Conservation (phyloP, 2,888 invertebrate genomes). For the Eristalinus sepulchralis region DNA sequence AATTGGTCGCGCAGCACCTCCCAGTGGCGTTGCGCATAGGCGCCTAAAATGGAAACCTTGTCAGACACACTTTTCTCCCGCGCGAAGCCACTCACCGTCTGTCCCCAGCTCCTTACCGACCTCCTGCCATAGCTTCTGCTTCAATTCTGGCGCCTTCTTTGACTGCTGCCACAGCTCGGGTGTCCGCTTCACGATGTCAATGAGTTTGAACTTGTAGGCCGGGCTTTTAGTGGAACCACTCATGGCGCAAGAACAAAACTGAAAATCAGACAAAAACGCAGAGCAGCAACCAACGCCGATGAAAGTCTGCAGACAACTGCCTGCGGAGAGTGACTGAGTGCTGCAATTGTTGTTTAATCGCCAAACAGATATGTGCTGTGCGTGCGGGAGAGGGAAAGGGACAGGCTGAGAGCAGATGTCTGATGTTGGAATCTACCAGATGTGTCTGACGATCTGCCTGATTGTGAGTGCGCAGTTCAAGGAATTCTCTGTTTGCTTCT, state of each 20-base stretch:
- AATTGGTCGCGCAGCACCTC: conserved; percentile 74
- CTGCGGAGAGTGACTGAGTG: background rate
- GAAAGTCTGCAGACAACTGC: conserved; percentile 34
- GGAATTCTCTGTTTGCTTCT: background rate
- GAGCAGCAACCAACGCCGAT: background rate
- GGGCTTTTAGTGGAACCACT: background rate
- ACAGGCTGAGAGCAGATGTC: background rate
- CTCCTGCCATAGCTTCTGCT: conserved; percentile 35
- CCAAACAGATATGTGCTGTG: background rate
- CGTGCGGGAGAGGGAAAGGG: background rate
- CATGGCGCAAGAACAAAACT: background rate
- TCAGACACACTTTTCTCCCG: background rate
- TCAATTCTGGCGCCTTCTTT: conserved; percentile 25
- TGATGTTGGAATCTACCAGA: background rate
- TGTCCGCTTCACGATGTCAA: conserved; percentile 28
- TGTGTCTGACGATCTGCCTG: background rate
- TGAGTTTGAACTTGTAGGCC: conserved; percentile 25
- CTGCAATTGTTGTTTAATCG: background rate
- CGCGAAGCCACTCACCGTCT: conserved; percentile 23
- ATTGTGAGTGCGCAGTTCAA: background rate
- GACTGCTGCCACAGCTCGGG: conserved; percentile 35
- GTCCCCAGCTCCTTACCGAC: conserved; percentile 32
- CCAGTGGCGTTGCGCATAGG: conserved; percentile 73
- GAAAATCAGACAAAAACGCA: background rate
- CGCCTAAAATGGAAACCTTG: conserved; percentile 49